phyloP scores from a whole-genome alignment of 2,797 vertebrate species.

The Hyperoplus lanceolatus region DNA sequence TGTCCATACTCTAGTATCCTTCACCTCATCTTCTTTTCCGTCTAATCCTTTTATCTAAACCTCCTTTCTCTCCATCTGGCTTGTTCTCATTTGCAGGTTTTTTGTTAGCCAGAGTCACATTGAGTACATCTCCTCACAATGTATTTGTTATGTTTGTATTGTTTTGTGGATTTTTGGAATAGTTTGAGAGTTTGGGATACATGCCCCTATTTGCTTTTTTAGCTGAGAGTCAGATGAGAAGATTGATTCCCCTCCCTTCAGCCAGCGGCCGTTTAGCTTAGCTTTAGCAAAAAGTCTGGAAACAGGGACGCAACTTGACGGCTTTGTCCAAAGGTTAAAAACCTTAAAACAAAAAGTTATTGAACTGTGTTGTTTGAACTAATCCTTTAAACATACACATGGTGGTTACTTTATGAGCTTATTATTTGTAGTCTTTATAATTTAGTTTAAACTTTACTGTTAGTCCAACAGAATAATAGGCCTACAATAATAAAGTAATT shows the following conservation, averaged over 20 bases:
- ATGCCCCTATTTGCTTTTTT: no score
- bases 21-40: constrained; percentile 37
- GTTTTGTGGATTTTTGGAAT: not conserved
- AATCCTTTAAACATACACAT: not conserved
- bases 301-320: not conserved
- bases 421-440: not conserved
- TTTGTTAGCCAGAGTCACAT: constrained; percentile 23
- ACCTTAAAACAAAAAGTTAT: not conserved
- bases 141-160: not conserved
- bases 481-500: not conserved
- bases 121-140: not conserved
- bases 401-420: not conserved
- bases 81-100: constrained; percentile 27
- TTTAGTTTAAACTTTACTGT: not conserved
- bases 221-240: not conserved
- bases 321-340: not conserved
- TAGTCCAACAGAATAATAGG: not conserved
- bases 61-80: constrained; percentile 29
- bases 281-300: not conserved
- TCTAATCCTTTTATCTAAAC: constrained; percentile 43
- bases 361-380: not conserved
- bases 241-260: not conserved
- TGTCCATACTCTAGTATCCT: constrained; percentile 19
- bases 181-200: not conserved
- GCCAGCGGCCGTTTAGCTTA: not conserved